A percentile compares a stretch with the other conserved stretches of the same genome.
phyloP scores from a whole-genome alignment of 1,140 invertebrate genomes.

The Himalopsyche phryganea region DNA sequence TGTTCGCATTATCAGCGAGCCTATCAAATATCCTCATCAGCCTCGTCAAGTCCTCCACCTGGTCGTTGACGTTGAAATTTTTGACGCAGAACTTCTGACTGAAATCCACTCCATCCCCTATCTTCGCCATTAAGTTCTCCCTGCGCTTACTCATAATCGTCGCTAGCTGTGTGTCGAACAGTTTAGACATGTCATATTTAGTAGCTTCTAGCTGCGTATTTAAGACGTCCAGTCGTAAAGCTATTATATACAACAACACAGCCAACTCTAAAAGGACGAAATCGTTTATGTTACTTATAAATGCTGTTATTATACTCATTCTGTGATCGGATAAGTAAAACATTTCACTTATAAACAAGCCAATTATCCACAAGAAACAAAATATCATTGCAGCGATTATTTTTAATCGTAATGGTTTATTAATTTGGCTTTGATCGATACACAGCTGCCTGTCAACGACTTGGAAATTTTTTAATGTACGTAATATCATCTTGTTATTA shows the following conservation, averaged over 20 bases:
- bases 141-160: constrained; percentile 11
- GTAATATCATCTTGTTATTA: constrained; percentile 25
- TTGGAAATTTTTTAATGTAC: constrained; percentile 28
- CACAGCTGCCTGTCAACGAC: constrained; percentile 24
- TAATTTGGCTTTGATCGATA: constrained; percentile 15
- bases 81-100: not conserved
- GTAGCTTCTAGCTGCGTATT: constrained; percentile 25
- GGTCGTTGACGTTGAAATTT: constrained; percentile 7
- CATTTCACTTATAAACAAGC: constrained; percentile 1
- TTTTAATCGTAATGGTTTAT: constrained; percentile 23
- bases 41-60: constrained; percentile 22
- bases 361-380: not conserved
- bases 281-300: constrained; percentile 24
- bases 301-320: not conserved
- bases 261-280: constrained; percentile 19
- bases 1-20: constrained; percentile 30
- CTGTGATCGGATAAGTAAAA: not conserved
- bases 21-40: constrained; percentile 29
- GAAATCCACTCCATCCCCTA: not conserved
- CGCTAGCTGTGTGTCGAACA: constrained; percentile 22
- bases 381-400: constrained; percentile 2
- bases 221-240: constrained; percentile 21
- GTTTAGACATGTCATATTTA: constrained; percentile 24
- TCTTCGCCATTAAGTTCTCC: constrained; percentile 10
- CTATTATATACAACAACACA: constrained; percentile 18